A percentile compares a stretch with the other conserved stretches of the same genome.
phyloP scores from a whole-genome alignment of 1,140 invertebrate species.

The Calosoma granatense region DNA sequence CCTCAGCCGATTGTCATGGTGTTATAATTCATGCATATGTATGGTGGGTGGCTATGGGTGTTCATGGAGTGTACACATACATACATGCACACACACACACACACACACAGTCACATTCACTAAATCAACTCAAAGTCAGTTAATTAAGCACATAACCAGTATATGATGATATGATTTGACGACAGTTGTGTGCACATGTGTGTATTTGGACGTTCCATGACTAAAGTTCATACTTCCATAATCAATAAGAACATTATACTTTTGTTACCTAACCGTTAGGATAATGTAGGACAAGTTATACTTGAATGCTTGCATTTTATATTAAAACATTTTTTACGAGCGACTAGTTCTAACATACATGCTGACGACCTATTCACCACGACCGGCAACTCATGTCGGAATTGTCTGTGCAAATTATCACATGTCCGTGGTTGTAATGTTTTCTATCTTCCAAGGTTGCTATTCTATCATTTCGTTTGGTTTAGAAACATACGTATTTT shows the following conservation, averaged over 20 bases:
- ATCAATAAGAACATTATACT: background rate
- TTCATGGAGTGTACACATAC: background rate
- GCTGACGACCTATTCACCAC: no score
- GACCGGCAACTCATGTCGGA: no score
- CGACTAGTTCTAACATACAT: no score
- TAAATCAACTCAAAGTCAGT: no score
- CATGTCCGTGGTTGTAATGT: background rate
- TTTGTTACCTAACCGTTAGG: conserved; percentile 1
- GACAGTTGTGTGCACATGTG: no score
- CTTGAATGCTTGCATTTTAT: background rate
- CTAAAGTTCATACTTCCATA: conserved; percentile 3
- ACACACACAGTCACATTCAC: no score
- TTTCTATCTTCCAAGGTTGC: background rate
- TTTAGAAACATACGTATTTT: background rate
- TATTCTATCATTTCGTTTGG: background rate
- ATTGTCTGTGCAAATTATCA: no score
- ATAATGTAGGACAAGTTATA: background rate
- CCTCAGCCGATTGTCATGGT: background rate
- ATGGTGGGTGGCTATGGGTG: background rate
- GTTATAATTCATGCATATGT: background rate
- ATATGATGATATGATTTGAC: no score
- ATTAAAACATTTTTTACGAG: background rate
- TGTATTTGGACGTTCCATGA: no score
- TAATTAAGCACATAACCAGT: no score
- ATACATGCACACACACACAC: background rate